phyloP scores from a whole-genome alignment of 1,140 invertebrate species.

The Drosophila azteca region DNA sequence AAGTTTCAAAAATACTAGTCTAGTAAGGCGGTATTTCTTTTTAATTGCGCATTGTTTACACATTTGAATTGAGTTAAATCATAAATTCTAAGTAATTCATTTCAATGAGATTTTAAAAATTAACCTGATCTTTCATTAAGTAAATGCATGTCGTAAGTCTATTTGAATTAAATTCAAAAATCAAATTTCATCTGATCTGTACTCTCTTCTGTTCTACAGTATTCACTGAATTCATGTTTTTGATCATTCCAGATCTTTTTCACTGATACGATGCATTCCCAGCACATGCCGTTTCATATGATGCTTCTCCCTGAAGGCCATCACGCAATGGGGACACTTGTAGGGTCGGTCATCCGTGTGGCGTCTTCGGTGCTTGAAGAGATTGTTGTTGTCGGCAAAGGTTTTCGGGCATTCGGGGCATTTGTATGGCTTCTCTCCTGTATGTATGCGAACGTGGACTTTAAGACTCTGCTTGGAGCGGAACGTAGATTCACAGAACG shows the following conservation, averaged over 20 bases:
- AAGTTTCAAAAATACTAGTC: too few species aligned
- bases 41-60: too few species aligned
- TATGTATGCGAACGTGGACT: constrained; percentile 18
- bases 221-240: too few species aligned
- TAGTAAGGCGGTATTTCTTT: too few species aligned
- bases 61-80: too few species aligned
- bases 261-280: constrained; percentile 16
- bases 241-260: neutral
- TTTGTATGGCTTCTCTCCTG: constrained; percentile 33
- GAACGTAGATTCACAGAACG: constrained; percentile 10
- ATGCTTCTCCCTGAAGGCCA: constrained; percentile 31
- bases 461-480: constrained; percentile 17
- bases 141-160: too few species aligned
- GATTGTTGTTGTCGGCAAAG: constrained; percentile 30
- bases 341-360: constrained; percentile 28
- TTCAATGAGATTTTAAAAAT: too few species aligned
- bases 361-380: constrained; percentile 31
- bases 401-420: constrained; percentile 22
- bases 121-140: too few species aligned
- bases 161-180: too few species aligned
- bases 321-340: constrained; percentile 16
- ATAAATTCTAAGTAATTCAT: too few species aligned
- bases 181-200: too few species aligned
- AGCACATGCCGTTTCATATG: constrained; percentile 31
- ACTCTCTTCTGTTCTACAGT: too few species aligned